Conservation (phyloP, 2,888 invertebrate genomes). For the Malthinus seriepunctatus region DNA sequence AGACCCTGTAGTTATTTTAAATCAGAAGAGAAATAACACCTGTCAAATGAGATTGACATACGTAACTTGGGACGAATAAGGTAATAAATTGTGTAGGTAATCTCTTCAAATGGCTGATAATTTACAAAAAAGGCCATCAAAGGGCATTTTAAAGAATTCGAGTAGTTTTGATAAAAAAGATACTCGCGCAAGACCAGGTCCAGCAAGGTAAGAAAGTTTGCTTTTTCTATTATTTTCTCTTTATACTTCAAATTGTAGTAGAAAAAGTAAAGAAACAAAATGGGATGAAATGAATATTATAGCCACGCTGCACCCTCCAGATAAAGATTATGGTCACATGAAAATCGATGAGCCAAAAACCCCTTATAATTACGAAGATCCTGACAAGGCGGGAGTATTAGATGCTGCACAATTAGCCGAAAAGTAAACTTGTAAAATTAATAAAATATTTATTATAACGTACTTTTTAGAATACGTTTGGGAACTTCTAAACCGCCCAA, state of each 20-base stretch:
- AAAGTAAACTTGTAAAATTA: conserved; percentile 54
- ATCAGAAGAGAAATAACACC: conserved; percentile 1
- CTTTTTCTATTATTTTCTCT: not conserved
- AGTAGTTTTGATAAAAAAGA: conserved; percentile 82
- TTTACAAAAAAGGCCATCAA: conserved; percentile 80
- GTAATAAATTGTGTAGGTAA: not conserved
- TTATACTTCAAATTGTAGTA: conserved; percentile 29
- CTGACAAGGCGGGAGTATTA: conserved; percentile 60
- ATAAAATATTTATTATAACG: not conserved
- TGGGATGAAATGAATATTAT: conserved; percentile 99
- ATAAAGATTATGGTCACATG: conserved; percentile 99
- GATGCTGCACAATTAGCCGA: conserved; percentile 77
- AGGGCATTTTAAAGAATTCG: conserved; percentile 91
- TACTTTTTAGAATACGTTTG: conserved; percentile 47
- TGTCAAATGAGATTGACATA: conserved; percentile 13
- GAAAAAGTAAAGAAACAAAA: conserved; percentile 67
- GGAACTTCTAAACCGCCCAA: conserved; percentile 55
- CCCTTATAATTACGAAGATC: conserved; percentile 70
- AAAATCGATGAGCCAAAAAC: conserved; percentile 98
- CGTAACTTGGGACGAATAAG: not conserved
- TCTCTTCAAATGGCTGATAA: conserved; percentile 68
- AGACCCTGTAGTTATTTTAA: too few relatives aligned
- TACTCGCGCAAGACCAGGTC: conserved; percentile 33
- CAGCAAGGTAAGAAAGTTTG: conserved; percentile 31
- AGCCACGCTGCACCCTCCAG: conserved; percentile 95